Base-by-base conservation (phyloP, 1,140 invertebrate species). In the Drosophila ananassae region DNA sequence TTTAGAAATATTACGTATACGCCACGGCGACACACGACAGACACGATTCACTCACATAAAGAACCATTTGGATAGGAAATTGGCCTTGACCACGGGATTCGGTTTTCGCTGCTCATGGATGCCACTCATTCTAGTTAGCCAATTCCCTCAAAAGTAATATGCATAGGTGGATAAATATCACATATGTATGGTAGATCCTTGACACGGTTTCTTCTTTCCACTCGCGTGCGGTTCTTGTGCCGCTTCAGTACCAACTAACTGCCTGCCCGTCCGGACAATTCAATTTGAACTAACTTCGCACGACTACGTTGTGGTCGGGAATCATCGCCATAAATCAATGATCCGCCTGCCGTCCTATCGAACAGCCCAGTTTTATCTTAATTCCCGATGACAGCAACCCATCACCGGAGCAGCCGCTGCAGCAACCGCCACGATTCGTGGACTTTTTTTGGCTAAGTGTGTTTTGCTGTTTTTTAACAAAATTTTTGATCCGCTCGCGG, bases 61-160 rank as follows among this genome's bases (percentile, higher is more conserved):
- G 37, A 90, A 90, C 90, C 90, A 91, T 71, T 90, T 91, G 44
- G 90, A 91, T 6, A 91, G 51, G 30, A 91, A 79, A 73, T 90
- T 91, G n/a, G 90, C 89, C 48, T 76, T 75, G 25, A 89, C 68
- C 62, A 90, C 77, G 12, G 90, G 90, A 90, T 91, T 91, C 24
- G 90, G 90, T 55, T 78, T 67, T 10, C 76, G 75, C 63, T 78
- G 50, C 53, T 71, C 64, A 41, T 78, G 55, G 30, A 59, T 41
- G n/a, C 72, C 32, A 50, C 61, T 68, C 83, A 87, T 87, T 74
- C 25, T 68, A 37, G 39, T 28, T 10, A 22, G 2, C 44, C 9
- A 47, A 30, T 39, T 3, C n/a, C 21, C n/a, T 68, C 53, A 41
- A 58, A 41, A 58, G 21, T 10, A 48, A 22, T 12, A 60, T 2